Evolutionary conservation across 2,888 invertebrate species (phyloP).

Genomic region (Bedellia somnulentella): DNA sequence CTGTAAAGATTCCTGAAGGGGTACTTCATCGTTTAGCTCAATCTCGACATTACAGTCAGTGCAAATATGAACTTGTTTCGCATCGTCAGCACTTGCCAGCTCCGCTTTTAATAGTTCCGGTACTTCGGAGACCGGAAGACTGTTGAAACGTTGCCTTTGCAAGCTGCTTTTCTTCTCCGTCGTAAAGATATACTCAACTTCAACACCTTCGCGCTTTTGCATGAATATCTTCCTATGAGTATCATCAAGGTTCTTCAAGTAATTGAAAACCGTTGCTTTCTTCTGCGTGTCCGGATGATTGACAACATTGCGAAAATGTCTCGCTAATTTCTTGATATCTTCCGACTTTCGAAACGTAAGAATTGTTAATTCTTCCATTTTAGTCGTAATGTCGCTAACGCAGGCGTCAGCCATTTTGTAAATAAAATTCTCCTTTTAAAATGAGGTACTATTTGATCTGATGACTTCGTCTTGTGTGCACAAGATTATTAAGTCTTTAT

Average conservation of each 20-base stretch:
- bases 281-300: conserved; percentile 32
- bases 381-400: conserved; percentile 20
- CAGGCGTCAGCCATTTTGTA: conserved; percentile 8
- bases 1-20: conserved; percentile 45
- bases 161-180: conserved; percentile 47
- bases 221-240: conserved; percentile 33
- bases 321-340: conserved; percentile 36
- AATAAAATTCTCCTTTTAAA: conserved; percentile 9
- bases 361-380: conserved; percentile 29
- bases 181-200: conserved; percentile 49
- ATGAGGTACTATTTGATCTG: conserved; percentile 21
- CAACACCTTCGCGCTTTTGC: conserved; percentile 34
- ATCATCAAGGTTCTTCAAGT: conserved; percentile 28
- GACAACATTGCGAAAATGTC: conserved; percentile 32
- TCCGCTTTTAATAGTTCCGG: conserved; percentile 45
- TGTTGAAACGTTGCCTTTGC: conserved; percentile 47
- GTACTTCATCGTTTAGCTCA: conserved; percentile 41
- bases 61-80: conserved; percentile 47
- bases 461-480: conserved; percentile 20
- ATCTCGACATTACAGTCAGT: conserved; percentile 47
- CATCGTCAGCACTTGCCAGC: conserved; percentile 25
- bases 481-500: conserved; percentile 15
- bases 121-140: conserved; percentile 45
- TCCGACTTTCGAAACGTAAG: conserved; percentile 41
- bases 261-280: conserved; percentile 23